Base-by-base conservation (phyloP, 2,888 invertebrate genomes). In the Melanargia galathea region DNA sequence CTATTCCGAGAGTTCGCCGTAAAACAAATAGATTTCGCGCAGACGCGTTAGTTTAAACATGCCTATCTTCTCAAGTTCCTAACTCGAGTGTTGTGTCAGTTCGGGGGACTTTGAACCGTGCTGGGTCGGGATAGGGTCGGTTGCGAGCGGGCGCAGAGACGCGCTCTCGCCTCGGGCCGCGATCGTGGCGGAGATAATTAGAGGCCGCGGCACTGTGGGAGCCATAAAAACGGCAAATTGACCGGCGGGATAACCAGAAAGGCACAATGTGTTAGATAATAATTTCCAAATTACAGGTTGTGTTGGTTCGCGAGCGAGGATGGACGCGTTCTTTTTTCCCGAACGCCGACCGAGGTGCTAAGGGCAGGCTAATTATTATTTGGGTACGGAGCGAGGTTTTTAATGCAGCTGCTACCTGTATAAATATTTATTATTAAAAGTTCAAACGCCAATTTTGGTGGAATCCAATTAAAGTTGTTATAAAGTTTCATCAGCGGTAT, bases 191-290 rank as follows among this genome's bases (percentile, higher is more conserved):
- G 83, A 87, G 86, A 90, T 91, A 90, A 91, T 91, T 90, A 91
- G 88, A 91, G 88, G 83, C 86, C 88, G 87, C 86, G 82, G 88
- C 89, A 81, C 84, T 86, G 88, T 89, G 89, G 90, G 86, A 88
- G 90, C 90, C 87, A 91, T 91, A 90, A 91, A 91, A 91, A 91
- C 90, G 83, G 90, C 90, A 90, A 91, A 91, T 90, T 91, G 90
- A 90, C 91, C 91, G 90, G 89, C 90, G 91, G 90, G 91, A 91
- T 90, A 90, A 88, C 87, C 90, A 90, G 89, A 91, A 90, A 91
- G 91, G 90, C 91, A 90, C 90, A 91, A 91, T 91, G 90, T 91
- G 91, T 91, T 91, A 91, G 90, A 91, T 90, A 90, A 90, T 90
- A 90, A 91, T 90, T 91, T 91, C 90, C 90, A 90, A 91, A 90